Conservation (phyloP, 2,113 vertebrate species). For the Phyllopteryx taeniolatus region DNA sequence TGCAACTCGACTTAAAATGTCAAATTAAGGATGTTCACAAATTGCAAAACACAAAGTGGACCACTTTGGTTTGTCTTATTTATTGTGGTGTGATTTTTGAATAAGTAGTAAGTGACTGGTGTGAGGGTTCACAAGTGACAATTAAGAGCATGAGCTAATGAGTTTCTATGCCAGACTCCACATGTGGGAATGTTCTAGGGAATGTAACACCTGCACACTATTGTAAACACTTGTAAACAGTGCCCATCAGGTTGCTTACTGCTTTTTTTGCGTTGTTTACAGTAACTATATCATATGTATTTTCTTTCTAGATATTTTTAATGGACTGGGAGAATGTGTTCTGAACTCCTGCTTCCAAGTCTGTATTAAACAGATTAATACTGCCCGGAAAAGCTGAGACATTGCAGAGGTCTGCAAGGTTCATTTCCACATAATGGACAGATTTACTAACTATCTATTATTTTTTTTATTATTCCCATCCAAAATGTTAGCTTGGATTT, state of each 20-base stretch:
- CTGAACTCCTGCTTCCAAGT: too few relatives aligned
- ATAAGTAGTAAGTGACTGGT: neutral
- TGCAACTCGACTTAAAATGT: constrained; percentile 3
- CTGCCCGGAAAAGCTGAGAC: too few relatives aligned
- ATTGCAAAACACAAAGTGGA: neutral
- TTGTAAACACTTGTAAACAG: constrained; percentile 2
- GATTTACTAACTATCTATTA: too few relatives aligned
- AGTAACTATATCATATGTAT: neutral
- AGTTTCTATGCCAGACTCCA: constrained; percentile 19
- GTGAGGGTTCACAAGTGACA: neutral
- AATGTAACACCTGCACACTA: constrained; percentile 33
- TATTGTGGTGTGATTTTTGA: neutral
- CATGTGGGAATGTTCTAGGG: constrained; percentile 32
- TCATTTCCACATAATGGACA: too few relatives aligned
- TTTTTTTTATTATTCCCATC: too few relatives aligned
- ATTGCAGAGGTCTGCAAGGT: too few relatives aligned
- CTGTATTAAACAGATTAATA: too few relatives aligned
- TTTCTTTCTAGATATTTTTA: too few relatives aligned
- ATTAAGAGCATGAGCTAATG: constrained; percentile 29
- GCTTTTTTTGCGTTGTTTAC: constrained; percentile 9
- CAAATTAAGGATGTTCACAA: neutral
- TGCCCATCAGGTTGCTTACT: neutral
- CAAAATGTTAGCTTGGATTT: too few relatives aligned
- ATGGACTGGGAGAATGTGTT: too few relatives aligned
- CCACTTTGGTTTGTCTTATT: neutral